Evolutionary conservation across 1,140 invertebrate genomes (phyloP), one percentile per base, ranked within the genome.

Genomic region (Neodiprion virginianus): DNA sequence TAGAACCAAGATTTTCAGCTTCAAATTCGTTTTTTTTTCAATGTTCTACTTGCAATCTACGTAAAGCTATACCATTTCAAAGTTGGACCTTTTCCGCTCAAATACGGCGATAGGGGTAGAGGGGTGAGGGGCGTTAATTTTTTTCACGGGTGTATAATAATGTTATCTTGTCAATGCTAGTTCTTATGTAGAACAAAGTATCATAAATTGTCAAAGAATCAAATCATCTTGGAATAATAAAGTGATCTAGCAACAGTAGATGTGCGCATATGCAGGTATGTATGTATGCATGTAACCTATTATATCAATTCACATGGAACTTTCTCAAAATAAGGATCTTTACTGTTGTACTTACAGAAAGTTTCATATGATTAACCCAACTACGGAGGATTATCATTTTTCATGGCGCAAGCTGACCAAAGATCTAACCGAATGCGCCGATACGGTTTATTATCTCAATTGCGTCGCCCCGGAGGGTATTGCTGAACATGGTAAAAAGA

Each of bases 351-450:
- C 67, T 14, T 69, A 73, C 72, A 88, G 86, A 50, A 75, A 77
- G 48, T 87, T 89, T 69, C 71, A 79, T 67, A 76, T 88, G 11
- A 80, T 88, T 7, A 89, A 89, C 78, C 88, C 88, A 12, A 88
- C 87, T 0, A 78, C 72, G 4, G 80, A 88, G 48, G 79, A 79
- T 61, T 89, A 89, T 75, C 68, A 72, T 49, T 89, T 83, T 70
- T 73, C 71, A 3, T 89, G 88, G 86, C 77, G 47, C 14, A 80
- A 84, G 68, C 74, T 78, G 61, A 80, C 80, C 5, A 14, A 17
- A 40, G 28, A 40, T 3, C 28, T 5, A 5, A 40, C 5, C 40
- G 65, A 61, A 5, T 48, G 69, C 1, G 49, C 66, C 1, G 71
- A 76, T 17, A 79, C 83, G 14, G 73, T 87, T 10, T 75, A 85